Evolutionary conservation across 2,113 vertebrate species (phyloP), one percentile per base, ranked within the genome.

Genomic region (Leucoraja erinaceus): DNA sequence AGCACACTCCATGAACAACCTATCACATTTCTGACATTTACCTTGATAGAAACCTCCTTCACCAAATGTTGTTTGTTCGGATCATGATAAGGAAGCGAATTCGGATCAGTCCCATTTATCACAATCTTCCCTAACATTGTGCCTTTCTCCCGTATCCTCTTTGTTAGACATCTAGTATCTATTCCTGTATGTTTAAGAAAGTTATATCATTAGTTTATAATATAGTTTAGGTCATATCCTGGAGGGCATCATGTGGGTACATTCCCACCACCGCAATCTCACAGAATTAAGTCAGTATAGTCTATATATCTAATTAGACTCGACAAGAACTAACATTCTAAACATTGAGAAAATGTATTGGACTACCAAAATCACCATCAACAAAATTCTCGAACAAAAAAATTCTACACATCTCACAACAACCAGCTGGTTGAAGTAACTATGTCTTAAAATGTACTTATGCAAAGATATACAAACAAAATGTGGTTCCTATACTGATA

Each of bases 141-240:
- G 18, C 98, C 98, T 93, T 98, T 97, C 93, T 99, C 97, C 0
- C 98, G 94, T 94, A 99, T 97, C 96, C 97, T 98, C 96, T 99
- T 99, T 0, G 98, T 99, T 93, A 99, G 95, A 0, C 96, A 93
- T 59, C 98, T 97, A 0, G 98, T 99, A 93, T 99, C 98, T 59
- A 99, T 95, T 0, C 98, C 98, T 99, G 94, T 90, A 91, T 56
- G 66, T 59, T 66, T 28, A 74, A 93, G 33, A 54, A 63, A 18
- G 16, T 72, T 33, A 70, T 54, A 91, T 72, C 33, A 7, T 63
- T 91, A 91, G 22, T 72, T 70, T 63, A 70, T 1, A 54, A 54
- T 5, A 47, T 91, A 91, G 22, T 72, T 70, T 63, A 70, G 4
- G 70, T 74, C 3, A 47, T 22, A 72, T 7, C 33, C 54, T 54